Conservation (phyloP, 2,888 invertebrate genomes). For the Xanthia togata region DNA sequence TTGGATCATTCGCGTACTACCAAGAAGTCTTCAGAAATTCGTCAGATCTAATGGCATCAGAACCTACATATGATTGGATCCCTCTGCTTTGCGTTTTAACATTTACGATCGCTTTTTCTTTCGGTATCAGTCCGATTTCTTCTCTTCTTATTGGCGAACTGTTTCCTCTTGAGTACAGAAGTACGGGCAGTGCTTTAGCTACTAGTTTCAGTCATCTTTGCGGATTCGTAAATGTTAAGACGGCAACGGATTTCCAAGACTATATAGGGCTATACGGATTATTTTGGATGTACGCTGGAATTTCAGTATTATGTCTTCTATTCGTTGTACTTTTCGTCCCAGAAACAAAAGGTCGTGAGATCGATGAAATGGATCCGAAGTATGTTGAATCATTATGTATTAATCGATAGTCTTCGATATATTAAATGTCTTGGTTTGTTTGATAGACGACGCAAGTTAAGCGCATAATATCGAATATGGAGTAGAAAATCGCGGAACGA, state of each 20-base stretch:
- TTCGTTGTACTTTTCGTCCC: slow-evolving; percentile 96
- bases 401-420: slow-evolving; percentile 84
- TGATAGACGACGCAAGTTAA: slow-evolving; percentile 48
- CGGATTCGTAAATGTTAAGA: slow-evolving; percentile 95
- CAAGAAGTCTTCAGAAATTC: slow-evolving; percentile 90
- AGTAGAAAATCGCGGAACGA: slow-evolving; percentile 26
- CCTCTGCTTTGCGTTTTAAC: slow-evolving; percentile 95
- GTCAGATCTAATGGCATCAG: slow-evolving; percentile 77
- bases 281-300: slow-evolving; percentile 96
- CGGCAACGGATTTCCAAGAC: slow-evolving; percentile 94
- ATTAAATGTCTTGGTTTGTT: slow-evolving; percentile 43
- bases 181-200: slow-evolving; percentile 93
- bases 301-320: slow-evolving; percentile 94
- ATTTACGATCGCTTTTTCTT: slow-evolving; percentile 95
- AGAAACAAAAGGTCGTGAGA: slow-evolving; percentile 96
- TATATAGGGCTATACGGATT: slow-evolving; percentile 94
- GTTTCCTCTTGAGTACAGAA: slow-evolving; percentile 93
- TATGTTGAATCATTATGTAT: slow-evolving; percentile 90
- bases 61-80: slow-evolving; percentile 93
- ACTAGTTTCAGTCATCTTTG: slow-evolving; percentile 96
- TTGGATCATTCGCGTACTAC: slow-evolving; percentile 96
- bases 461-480: slow-evolving; percentile 49
- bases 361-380: slow-evolving; percentile 96
- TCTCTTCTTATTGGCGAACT: slow-evolving; percentile 93
- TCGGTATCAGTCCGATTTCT: slow-evolving; percentile 94